Percentiles rank a stretch among this genome's conserved stretches.
Evolutionary conservation across 2,888 invertebrate genomes (phyloP).

Genomic region (Ochropleura plecta): DNA sequence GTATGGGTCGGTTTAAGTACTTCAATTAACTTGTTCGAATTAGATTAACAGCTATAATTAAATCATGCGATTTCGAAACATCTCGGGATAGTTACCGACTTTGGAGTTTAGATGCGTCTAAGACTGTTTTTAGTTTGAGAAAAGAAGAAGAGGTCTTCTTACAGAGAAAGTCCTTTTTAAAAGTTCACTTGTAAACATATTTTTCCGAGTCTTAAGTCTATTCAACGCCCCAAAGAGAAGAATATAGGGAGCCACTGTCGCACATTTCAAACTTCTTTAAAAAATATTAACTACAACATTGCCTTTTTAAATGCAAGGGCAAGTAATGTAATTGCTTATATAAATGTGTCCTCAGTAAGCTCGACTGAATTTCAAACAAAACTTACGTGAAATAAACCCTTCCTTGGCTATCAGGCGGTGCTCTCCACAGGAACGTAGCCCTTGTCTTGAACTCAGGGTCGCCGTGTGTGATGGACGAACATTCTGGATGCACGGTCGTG

Average conservation of each 20-base stretch:
- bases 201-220: no score
- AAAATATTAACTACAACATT: no score
- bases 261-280: no score
- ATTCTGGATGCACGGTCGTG: slow-evolving; percentile 94
- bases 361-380: background rate
- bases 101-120: background rate
- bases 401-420: slow-evolving; percentile 92
- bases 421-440: slow-evolving; percentile 94
- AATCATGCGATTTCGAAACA: slow-evolving; percentile 37
- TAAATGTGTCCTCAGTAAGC: background rate
- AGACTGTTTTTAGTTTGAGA: no score
- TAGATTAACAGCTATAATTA: slow-evolving; percentile 46
- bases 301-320: no score
- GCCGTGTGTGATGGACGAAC: slow-evolving; percentile 94
- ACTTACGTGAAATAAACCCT: slow-evolving; percentile 96
- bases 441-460: slow-evolving; percentile 94
- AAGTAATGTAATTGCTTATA: no score
- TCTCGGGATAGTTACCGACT: background rate
- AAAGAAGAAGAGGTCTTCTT: no score
- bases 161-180: no score
- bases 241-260: no score
- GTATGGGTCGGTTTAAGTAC: slow-evolving; percentile 51
- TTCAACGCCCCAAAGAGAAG: no score
- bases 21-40: slow-evolving; percentile 49
- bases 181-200: no score